Evolutionary conservation across 2,888 invertebrate genomes (phyloP), one percentile per base, ranked within the genome.

Genomic region (Eubasilissa splendida): DNA sequence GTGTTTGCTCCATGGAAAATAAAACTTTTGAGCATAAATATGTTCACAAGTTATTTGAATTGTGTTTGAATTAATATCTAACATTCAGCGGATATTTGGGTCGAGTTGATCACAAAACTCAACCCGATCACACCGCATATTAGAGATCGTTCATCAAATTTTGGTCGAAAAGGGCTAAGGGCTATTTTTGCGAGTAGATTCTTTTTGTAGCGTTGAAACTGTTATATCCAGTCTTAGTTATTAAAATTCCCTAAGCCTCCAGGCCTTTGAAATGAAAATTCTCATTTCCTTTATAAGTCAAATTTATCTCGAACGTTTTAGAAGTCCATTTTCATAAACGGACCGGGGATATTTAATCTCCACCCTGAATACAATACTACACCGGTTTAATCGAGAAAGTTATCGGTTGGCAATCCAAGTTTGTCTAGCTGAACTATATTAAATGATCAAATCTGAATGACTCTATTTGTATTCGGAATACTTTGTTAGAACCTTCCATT

Each of bases 241-340:
- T 75, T 75, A 75, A 75, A 75, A 75, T 75, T 75, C 75, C 60
- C 60, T 75, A 75, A 75, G 75, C 75, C 75, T 53, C 52, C 31
- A 12, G 75, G 75, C 60, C 60, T 75, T 75, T 75, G 53, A 60
- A 75, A 75, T 59, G 75, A 75, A 75, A 75, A 50, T 60, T 75
- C 75, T 75, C 75, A 59, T 74, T 42, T 74, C 52, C 75, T 60
- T 75, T 75, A 42, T 52, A 75, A 75, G 60, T 75, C 60, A 75
- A 75, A 75, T 14, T 60, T 75, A 75, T 75, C 75, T 22, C 22
- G 14, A 74, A 74, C 59, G 59, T 74, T 74, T 73, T 73, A 73
- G 53, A 54, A 73, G 58, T 73, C 58, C 73, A 73, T 73, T 73
- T 63, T 70, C 52, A 70, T 70, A 70, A 70, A 52, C 70, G 70